These are phyloP conservation scores for Mobula birostris DNA, from an alignment of 2,113 vertebrate genomes.

Conservation along the genomic window DNA sequence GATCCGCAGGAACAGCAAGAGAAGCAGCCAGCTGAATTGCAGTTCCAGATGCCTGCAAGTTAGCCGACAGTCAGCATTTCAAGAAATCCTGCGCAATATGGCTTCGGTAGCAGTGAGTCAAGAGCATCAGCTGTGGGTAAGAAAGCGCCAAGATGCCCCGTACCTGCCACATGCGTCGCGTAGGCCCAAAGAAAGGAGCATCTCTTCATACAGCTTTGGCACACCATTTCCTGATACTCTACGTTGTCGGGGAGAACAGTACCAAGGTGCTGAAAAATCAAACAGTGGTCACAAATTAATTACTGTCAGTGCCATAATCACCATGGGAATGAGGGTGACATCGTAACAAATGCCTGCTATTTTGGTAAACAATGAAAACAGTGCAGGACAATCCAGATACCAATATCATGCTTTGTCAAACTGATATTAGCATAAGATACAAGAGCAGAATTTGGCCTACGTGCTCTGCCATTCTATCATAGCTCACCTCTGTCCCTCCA, in stretches of 20 bases:
- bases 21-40: no score
- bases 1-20: no score
- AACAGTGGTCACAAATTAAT: background rate
- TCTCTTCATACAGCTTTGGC: constrained; percentile 79
- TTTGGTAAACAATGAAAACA: background rate
- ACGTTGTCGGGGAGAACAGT: constrained; percentile 66
- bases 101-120: background rate
- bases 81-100: background rate
- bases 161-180: constrained; percentile 68
- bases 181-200: constrained; percentile 84
- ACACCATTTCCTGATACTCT: constrained; percentile 89
- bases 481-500: no score
- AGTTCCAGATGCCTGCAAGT: no score
- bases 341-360: background rate
- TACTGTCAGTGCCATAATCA: background rate
- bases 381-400: background rate
- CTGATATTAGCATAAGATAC: no score
- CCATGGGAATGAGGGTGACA: background rate
- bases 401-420: background rate
- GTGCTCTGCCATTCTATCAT: no score
- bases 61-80: no score
- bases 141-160: background rate
- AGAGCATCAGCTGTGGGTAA: background rate
- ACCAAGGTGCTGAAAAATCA: constrained; percentile 71
- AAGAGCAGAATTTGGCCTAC: no score